These are phyloP conservation scores for Hypselothyrea guttata DNA, from an alignment of 2,888 invertebrate species.

Conservation along the genomic window DNA sequence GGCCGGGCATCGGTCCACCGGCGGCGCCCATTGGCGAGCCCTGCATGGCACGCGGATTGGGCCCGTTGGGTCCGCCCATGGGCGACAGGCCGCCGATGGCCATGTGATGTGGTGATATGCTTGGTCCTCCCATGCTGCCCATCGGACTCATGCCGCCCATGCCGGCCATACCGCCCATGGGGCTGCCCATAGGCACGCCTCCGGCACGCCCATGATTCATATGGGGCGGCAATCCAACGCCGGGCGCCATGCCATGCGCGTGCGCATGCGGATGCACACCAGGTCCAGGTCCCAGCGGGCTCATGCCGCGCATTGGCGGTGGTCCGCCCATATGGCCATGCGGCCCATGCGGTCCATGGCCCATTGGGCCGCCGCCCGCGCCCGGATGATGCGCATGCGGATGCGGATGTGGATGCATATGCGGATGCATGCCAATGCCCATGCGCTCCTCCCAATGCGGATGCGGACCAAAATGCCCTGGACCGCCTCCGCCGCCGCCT, in stretches of 20 bases:
- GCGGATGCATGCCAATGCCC: constrained; percentile 84
- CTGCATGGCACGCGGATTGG: constrained; percentile 86
- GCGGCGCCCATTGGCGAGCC: constrained; percentile 84
- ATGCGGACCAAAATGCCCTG: constrained; percentile 75
- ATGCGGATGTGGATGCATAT: constrained; percentile 88
- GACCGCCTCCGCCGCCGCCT: constrained; percentile 58
- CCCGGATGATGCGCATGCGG: constrained; percentile 88
- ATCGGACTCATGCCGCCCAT: constrained; percentile 84
- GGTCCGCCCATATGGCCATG: constrained; percentile 84
- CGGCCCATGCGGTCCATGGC: constrained; percentile 58
- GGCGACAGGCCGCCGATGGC: constrained; percentile 83
- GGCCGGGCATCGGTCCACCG: constrained; percentile 85
- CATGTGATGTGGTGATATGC: constrained; percentile 82
- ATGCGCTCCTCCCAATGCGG: constrained; percentile 83
- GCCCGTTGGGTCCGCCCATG: constrained; percentile 84
- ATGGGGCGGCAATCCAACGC: constrained; percentile 80
- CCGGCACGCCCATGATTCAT: constrained; percentile 80
- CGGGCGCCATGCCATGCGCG: constrained; percentile 74
- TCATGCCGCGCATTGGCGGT: constrained; percentile 83
- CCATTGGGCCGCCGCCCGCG: constrained; percentile 84
- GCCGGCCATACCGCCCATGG: constrained; percentile 84
- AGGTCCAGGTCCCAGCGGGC: constrained; percentile 74
- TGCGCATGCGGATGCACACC: constrained; percentile 79
- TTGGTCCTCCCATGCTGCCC: constrained; percentile 83
- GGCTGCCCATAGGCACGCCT: constrained; percentile 81